Evolutionary conservation across 2,888 invertebrate genomes (phyloP).

Genomic region (Lampropteryx suffumata): DNA sequence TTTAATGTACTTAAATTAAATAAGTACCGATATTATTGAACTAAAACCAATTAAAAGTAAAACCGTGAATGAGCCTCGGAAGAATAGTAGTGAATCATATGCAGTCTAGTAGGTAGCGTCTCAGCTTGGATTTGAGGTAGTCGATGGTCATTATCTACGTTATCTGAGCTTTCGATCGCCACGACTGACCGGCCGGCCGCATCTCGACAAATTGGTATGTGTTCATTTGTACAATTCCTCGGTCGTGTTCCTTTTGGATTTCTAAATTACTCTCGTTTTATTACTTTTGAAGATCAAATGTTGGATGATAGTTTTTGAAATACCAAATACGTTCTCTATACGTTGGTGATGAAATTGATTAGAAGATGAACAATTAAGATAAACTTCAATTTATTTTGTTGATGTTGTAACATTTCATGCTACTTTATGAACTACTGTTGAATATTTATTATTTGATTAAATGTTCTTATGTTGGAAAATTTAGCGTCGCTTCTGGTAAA

Average conservation of each 20-base stretch:
- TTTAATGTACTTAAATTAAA: too few relatives aligned
- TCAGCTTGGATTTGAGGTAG: slow-evolving; percentile 42
- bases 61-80: background rate
- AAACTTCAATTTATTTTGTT: slow-evolving; percentile 14
- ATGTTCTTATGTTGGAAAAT: background rate
- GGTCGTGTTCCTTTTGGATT: slow-evolving; percentile 34
- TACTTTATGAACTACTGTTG: slow-evolving; percentile 19
- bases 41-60: too few relatives aligned
- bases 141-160: slow-evolving; percentile 59
- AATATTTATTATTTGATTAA: background rate
- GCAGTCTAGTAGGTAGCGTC: slow-evolving; percentile 32
- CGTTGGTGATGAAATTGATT: slow-evolving; percentile 16
- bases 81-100: slow-evolving; percentile 14
- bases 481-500: too few relatives aligned
- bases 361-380: slow-evolving; percentile 22
- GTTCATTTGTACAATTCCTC: slow-evolving; percentile 41
- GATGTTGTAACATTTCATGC: slow-evolving; percentile 11
- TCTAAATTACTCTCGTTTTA: slow-evolving; percentile 38
- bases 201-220: slow-evolving; percentile 53
- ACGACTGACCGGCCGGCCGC: slow-evolving; percentile 45
- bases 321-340: slow-evolving; percentile 23
- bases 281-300: slow-evolving; percentile 34
- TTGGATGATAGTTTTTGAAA: slow-evolving; percentile 30
- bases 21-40: too few relatives aligned
- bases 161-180: slow-evolving; percentile 64